Conservation (phyloP, 2,888 invertebrate genomes). For the Miltochrista miniata region DNA sequence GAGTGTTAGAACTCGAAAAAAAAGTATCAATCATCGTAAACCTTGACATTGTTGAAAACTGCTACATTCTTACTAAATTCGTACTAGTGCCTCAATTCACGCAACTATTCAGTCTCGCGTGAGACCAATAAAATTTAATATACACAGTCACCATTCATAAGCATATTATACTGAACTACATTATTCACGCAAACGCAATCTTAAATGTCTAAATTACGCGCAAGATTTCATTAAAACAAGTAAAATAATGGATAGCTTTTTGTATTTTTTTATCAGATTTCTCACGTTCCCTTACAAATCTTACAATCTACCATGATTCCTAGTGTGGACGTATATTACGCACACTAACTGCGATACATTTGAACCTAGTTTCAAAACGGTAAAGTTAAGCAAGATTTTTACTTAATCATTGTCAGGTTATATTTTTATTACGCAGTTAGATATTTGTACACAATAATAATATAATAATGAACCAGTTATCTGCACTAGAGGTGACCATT, state of each 20-base stretch:
- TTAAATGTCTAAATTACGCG: constrained; percentile 9
- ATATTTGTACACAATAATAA: neutral
- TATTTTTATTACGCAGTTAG: neutral
- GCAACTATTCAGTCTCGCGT: neutral
- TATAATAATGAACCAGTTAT: too few species aligned
- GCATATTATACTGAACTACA: neutral
- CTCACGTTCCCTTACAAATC: constrained; percentile 26
- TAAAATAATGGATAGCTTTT: constrained; percentile 22
- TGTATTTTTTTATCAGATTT: constrained; percentile 17
- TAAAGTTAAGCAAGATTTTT: neutral
- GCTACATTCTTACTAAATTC: too few species aligned
- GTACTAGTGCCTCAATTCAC: too few species aligned
- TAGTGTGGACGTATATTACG: too few species aligned
- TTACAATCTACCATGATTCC: too few species aligned
- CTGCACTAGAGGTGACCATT: too few species aligned
- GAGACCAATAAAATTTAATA: neutral
- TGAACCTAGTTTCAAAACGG: constrained; percentile 30
- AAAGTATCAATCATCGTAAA: too few species aligned
- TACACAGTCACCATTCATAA: neutral
- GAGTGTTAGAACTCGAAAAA: constrained; percentile 7
- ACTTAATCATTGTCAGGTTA: neutral
- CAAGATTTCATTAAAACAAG: constrained; percentile 26
- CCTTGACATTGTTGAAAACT: neutral
- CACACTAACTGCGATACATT: constrained; percentile 16
- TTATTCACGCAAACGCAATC: constrained; percentile 7